A percentile compares a stretch with the other conserved stretches of the same genome.
phyloP scores from a whole-genome alignment of 2,797 vertebrate species.

The Melanotaenia trifasciata region DNA sequence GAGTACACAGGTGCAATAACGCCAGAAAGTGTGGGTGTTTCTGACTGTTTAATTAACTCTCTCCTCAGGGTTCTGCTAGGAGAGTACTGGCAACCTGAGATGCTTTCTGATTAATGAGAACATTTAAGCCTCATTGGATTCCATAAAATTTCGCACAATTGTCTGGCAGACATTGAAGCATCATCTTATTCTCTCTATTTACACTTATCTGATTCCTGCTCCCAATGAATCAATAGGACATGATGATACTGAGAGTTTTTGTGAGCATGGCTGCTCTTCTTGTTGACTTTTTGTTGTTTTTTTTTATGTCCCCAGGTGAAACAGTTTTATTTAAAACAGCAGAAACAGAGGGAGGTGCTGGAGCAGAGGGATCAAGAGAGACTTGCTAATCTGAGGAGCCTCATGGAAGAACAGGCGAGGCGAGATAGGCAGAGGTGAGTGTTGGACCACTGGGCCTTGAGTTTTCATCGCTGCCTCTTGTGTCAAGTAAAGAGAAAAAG shows the following conservation, averaged over 20 bases:
- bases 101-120: slow-evolving; percentile 80
- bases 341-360: slow-evolving; percentile 83
- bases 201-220: slow-evolving; percentile 69
- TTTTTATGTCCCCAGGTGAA: slow-evolving; percentile 80
- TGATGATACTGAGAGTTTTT: slow-evolving; percentile 47
- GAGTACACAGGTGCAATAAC: slow-evolving; percentile 43
- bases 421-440: slow-evolving; percentile 90
- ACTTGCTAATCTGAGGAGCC: slow-evolving; percentile 85
- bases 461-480: not conserved
- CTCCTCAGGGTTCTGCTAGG: slow-evolving; percentile 63
- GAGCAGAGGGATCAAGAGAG: slow-evolving; percentile 83
- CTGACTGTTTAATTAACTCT: slow-evolving; percentile 76
- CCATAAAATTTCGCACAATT: slow-evolving; percentile 63
- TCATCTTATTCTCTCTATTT: slow-evolving; percentile 76
- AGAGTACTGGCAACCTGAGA: slow-evolving; percentile 60
- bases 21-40: slow-evolving; percentile 36
- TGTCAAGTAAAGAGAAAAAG: not conserved
- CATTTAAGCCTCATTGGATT: slow-evolving; percentile 78
- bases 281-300: slow-evolving; percentile 45
- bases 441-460: slow-evolving; percentile 16
- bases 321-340: slow-evolving; percentile 87
- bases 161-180: slow-evolving; percentile 75
- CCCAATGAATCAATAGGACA: slow-evolving; percentile 75
- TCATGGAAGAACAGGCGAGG: slow-evolving; percentile 88
- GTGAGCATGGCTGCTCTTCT: slow-evolving; percentile 29